Evolutionary conservation across 2,888 invertebrate genomes (phyloP), one percentile per base, ranked within the genome.

Genomic region (Athalia circularis): DNA sequence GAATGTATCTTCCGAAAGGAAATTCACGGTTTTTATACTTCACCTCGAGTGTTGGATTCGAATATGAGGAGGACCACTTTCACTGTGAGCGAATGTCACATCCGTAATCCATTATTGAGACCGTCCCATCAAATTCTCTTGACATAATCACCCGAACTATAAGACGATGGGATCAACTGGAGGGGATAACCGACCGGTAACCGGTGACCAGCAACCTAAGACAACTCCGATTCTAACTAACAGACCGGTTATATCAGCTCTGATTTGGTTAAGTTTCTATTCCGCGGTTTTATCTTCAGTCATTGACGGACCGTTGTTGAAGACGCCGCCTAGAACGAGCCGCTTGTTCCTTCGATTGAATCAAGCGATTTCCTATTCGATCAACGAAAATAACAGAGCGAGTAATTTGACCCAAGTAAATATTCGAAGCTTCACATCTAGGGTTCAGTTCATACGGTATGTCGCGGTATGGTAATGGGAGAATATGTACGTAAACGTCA

Each of bases 21-120:
- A 78, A 80, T 79, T 79, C 78, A 11, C 80, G 81, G 82, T 83
- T 85, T 86, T 86, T 86, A 86, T 86, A 86, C 80, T 59, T 62
- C 45, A 9, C 5, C 47, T 50, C 50, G 8, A 52, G 43, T 59
- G 72, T 59, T 72, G n/a, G 45, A 59, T 47, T 54, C 54, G 54
- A n/a, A 45, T 62, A 45, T 29, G 13, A n/a, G 29, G 75, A 78
- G 52, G 70, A 65, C 77, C 80, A 85, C 86, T 86, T 85, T 84
- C 83, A 81, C 82, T 80, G 59, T 15, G 68, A 80, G 62, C 57
- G 57, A 70, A 52, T 79, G 80, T 68, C 77, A 79, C 54, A 48
- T 7, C 47, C n/a, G 54, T 43, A 29, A 52, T 13, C 29, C 50
- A 52, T 52, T 48, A 6, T 50, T 52, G 50, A 52, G 7, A 68